Base-by-base conservation (phyloP, 2,888 invertebrate species). In the Pseudococcus jackbeardsleyi region DNA sequence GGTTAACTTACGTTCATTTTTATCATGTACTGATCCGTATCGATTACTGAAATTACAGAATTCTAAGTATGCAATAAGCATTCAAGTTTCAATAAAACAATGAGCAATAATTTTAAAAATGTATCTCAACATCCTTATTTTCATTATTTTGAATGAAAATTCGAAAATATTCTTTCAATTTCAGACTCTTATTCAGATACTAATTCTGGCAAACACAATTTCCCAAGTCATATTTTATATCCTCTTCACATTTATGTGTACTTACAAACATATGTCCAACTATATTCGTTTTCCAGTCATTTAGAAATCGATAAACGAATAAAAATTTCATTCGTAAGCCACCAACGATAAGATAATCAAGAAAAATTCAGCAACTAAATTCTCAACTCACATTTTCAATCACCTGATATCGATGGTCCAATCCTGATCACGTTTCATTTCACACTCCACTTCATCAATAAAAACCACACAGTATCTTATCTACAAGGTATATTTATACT, bases 401-500 rank as follows among this genome's bases (percentile, higher is more conserved):
- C 22, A 64, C 0, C 12, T 64, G 22, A n/a, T 64, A 33, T 3
- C 3, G 1, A 33, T 33, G 26, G 26, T 1, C 26, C 26, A 64
- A 59, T 9, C 59, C n/a, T 59, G 59, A 59, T 59, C 59, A 59
- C 42, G 5, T 42, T 59, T 59, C 9, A 64, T 22, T 33, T 33
- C 26, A 33, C 3, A 33, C 26, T 33, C 22, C 6, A 64, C 5
- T 6, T 17, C 17, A 33, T 17, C 4, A 39, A 72, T 33, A 72
- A 72, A n/a, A 22, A 64, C n/a, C 22, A 72, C 72, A 72, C 26
- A 6, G 19, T 7, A 15, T 68, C 72, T 72, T 82, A 82, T 82
- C 79, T 82, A 82, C 79, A 82, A 19, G 19, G 22, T 82, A 82
- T 82, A 82, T 82, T 82, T 82, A 82, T 19, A 82, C 9, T 46